A percentile compares a stretch with the other conserved stretches of the same genome.
Evolutionary conservation across 23 tunicate genomes (phyloP).

Genomic region (Phallusia fumigata): DNA sequence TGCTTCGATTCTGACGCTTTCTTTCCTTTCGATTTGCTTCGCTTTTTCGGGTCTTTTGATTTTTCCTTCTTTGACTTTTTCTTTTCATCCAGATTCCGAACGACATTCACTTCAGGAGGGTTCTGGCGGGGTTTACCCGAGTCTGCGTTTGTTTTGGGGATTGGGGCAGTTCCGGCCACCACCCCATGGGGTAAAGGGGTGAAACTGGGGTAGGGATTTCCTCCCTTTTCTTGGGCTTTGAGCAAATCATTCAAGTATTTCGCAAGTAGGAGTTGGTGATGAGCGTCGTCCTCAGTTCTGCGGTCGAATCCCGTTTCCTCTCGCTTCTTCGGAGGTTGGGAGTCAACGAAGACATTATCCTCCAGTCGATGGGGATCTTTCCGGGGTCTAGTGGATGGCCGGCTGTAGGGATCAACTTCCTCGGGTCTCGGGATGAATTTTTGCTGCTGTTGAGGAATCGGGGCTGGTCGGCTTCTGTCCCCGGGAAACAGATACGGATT

Average conservation of each 20-base stretch:
- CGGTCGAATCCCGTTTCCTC: background rate
- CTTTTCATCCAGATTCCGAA: background rate
- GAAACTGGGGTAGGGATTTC: background rate
- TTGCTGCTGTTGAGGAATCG: background rate
- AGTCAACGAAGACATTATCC: background rate
- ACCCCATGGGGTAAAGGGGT: background rate
- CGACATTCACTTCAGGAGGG: conserved; percentile 10
- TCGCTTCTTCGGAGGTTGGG: background rate
- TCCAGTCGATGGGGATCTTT: background rate
- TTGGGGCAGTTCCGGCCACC: background rate
- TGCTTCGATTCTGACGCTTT: background rate
- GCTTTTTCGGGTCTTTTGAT: conserved; percentile 7
- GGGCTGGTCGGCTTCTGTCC: background rate
- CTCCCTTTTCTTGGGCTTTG: conserved; percentile 19
- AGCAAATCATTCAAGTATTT: conserved; percentile 45
- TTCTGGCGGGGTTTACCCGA: background rate
- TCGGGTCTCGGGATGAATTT: background rate
- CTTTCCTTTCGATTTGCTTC: background rate
- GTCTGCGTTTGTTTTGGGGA: background rate
- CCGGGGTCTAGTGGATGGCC: conserved; percentile 37
- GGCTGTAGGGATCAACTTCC: conserved; percentile 5
- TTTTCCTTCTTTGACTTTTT: background rate
- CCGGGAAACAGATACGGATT: conserved; percentile 53
- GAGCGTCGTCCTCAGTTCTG: background rate
- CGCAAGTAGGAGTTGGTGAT: conserved; percentile 43